A percentile compares a stretch with the other conserved stretches of the same genome.
phyloP scores from a whole-genome alignment of 2,113 vertebrate genomes.

The Pomatostomus ruficeps region DNA sequence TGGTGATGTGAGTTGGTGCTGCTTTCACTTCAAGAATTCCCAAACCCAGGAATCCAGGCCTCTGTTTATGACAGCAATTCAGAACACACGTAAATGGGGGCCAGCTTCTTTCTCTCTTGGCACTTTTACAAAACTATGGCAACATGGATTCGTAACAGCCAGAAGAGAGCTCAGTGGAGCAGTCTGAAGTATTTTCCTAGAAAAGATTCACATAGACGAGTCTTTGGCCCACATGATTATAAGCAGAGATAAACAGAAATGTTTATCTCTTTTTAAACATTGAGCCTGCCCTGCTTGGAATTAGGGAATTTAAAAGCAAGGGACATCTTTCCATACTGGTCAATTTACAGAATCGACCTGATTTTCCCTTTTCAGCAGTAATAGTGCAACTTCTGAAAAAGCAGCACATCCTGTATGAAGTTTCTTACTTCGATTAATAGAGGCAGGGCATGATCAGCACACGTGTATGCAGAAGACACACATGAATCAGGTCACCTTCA shows the following conservation, averaged over 20 bases:
- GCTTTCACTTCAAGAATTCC: neutral
- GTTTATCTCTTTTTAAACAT: neutral
- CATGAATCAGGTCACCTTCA: neutral
- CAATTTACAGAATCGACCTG: neutral
- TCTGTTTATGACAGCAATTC: neutral
- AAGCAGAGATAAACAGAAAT: neutral
- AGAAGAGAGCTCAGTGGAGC: neutral
- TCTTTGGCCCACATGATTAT: neutral
- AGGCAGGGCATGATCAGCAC: rapidly evolving
- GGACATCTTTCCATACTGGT: neutral
- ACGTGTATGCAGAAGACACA: neutral
- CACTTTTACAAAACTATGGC: neutral
- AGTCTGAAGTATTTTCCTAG: neutral
- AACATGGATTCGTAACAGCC: neutral
- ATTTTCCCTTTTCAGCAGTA: neutral
- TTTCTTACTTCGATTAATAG: neutral
- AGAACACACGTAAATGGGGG: neutral
- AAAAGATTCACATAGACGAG: neutral
- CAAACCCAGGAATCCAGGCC: neutral
- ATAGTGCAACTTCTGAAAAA: neutral
- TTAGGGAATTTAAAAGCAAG: neutral
- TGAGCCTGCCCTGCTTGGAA: neutral
- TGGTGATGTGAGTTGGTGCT: neutral
- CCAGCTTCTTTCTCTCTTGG: neutral
- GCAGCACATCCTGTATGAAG: rapidly evolving